phyloP scores from a whole-genome alignment of 1,140 invertebrate genomes.

The Schlechtendalia chinensis region DNA sequence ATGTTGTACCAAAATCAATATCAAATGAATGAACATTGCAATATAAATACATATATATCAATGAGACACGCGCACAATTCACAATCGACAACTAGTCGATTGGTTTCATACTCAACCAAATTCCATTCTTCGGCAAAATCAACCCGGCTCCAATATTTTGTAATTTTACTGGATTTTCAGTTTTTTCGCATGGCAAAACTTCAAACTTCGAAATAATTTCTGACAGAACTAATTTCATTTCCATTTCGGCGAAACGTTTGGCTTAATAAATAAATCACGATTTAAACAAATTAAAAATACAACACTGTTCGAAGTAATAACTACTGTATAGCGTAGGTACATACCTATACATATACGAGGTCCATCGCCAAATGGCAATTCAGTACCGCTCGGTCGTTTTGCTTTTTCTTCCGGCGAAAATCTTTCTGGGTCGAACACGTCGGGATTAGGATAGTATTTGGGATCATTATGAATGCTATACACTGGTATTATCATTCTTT shows the following conservation, averaged over 20 bases:
- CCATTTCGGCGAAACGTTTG: conserved; percentile 51
- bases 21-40: no score
- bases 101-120: conserved; percentile 33
- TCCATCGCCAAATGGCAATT: conserved; percentile 69
- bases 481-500: conserved; percentile 59
- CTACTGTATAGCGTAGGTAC: background rate
- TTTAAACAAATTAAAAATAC: background rate
- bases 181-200: conserved; percentile 50
- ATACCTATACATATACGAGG: conserved; percentile 67
- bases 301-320: no score
- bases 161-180: conserved; percentile 31
- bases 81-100: background rate
- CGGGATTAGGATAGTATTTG: conserved; percentile 64
- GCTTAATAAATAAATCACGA: conserved; percentile 29
- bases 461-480: conserved; percentile 66
- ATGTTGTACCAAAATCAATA: no score
- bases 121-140: background rate
- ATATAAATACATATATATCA: no score
- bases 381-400: conserved; percentile 57
- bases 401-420: conserved; percentile 50
- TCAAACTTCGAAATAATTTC: conserved; percentile 53
- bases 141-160: background rate
- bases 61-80: no score
- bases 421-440: conserved; percentile 68
- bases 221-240: conserved; percentile 51